phyloP scores from a whole-genome alignment of 2,113 vertebrate genomes.

The Cynocephalus volans region DNA sequence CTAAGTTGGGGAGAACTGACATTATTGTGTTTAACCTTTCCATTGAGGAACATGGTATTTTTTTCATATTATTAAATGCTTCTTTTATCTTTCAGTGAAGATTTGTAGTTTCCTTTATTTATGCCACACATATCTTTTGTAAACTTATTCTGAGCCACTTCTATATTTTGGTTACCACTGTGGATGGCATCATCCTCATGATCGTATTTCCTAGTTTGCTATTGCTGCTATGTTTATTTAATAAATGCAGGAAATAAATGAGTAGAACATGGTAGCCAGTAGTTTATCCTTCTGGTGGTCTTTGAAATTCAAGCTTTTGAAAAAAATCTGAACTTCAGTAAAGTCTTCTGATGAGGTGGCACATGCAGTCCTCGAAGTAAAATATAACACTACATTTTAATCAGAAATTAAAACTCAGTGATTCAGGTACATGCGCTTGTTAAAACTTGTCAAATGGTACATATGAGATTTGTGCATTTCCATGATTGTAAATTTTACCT shows the following conservation, averaged over 20 bases:
- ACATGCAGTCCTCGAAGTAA: not conserved
- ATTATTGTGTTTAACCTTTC: not conserved
- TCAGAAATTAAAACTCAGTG: not conserved
- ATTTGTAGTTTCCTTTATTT: constrained; percentile 44
- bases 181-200: not conserved
- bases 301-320: constrained; percentile 59
- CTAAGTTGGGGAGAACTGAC: not conserved
- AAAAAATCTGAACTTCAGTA: not conserved
- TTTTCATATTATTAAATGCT: constrained; percentile 31
- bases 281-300: not conserved
- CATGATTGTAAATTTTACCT: not conserved
- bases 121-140: constrained; percentile 1
- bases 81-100: constrained; percentile 36
- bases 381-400: not conserved
- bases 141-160: not conserved
- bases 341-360: not conserved
- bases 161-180: not conserved
- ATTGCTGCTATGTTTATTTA: not conserved
- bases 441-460: constrained; percentile 18
- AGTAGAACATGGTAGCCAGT: not conserved
- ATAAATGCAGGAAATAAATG: not conserved
- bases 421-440: not conserved
- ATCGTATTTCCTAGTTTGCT: not conserved
- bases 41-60: not conserved
- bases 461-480: constrained; percentile 36